Evolutionary conservation across 2,113 vertebrate species (phyloP).

Genomic region (Thermophis baileyi): DNA sequence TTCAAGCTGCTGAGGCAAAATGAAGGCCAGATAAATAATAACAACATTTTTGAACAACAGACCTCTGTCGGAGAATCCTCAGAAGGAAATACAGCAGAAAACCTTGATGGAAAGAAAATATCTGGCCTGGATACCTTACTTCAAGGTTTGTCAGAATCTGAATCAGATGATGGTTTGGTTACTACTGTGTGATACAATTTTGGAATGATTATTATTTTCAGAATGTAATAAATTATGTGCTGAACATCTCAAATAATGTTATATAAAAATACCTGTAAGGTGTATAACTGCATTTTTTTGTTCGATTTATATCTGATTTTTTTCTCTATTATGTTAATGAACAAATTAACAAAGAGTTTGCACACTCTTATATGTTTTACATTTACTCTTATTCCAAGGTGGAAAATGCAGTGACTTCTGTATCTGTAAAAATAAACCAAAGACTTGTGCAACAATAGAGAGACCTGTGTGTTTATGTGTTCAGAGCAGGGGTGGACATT

Average conservation of each 20-base stretch:
- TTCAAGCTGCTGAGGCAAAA: conserved; percentile 93
- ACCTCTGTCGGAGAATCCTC: conserved; percentile 69
- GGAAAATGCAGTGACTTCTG: not conserved
- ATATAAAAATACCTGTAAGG: not conserved
- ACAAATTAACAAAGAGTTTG: not conserved
- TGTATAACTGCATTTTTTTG: not conserved
- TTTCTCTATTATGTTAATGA: not conserved
- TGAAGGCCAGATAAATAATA: conserved; percentile 94
- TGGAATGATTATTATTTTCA: not conserved
- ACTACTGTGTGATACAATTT: not conserved
- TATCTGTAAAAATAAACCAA: conserved; percentile 2
- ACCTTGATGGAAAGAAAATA: conserved; percentile 68
- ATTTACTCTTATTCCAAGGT: conserved; percentile 8
- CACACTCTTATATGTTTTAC: not conserved
- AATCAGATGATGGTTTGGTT: not conserved
- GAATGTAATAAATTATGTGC: not conserved
- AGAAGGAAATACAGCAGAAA: conserved; percentile 69
- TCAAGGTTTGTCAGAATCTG: conserved; percentile 77
- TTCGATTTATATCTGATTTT: not conserved
- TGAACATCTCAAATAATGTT: not conserved
- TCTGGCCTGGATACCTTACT: conserved; percentile 67
- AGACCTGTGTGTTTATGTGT: not conserved
- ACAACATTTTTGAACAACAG: conserved; percentile 85
- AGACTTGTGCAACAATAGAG: not conserved
- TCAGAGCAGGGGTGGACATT: not conserved